Conservation (phyloP, 2,888 invertebrate species). For the Ferdinandea cuprea region DNA sequence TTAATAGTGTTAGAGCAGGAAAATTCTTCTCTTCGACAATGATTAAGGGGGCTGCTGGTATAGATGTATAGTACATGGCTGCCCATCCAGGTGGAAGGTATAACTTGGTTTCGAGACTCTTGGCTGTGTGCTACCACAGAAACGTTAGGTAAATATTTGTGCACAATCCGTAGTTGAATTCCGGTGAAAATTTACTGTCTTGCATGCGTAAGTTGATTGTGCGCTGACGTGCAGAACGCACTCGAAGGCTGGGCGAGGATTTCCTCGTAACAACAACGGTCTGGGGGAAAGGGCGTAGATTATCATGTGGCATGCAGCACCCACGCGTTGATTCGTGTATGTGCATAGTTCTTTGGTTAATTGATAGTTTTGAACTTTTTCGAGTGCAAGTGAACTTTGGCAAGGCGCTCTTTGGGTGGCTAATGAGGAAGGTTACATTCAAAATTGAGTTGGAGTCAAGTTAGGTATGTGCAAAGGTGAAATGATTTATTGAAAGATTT, state of each 20-base stretch:
- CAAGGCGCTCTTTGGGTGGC: slow-evolving; percentile 55
- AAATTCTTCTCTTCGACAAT: slow-evolving; percentile 48
- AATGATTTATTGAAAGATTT: slow-evolving; percentile 9
- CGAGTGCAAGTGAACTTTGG: slow-evolving; percentile 49
- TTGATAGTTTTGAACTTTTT: slow-evolving; percentile 64
- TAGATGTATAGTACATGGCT: slow-evolving; percentile 1
- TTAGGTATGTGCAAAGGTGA: neutral
- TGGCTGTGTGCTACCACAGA: slow-evolving; percentile 25
- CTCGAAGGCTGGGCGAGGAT: slow-evolving; percentile 46
- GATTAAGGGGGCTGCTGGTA: slow-evolving; percentile 27
- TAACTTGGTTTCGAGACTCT: neutral
- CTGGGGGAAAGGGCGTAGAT: slow-evolving; percentile 4
- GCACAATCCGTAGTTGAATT: slow-evolving; percentile 51
- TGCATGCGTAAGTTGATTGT: slow-evolving; percentile 55
- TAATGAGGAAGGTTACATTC: slow-evolving; percentile 32
- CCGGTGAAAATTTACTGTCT: slow-evolving; percentile 57
- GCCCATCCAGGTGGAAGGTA: slow-evolving; percentile 26
- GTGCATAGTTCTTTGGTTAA: slow-evolving; percentile 25
- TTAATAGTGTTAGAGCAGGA: slow-evolving; percentile 55
- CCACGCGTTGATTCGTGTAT: slow-evolving; percentile 40
- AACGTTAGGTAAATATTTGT: slow-evolving; percentile 66
- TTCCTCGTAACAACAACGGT: neutral
- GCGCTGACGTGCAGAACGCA: slow-evolving; percentile 41
- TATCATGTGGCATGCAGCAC: slow-evolving; percentile 39
- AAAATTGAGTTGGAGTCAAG: neutral